Evolutionary conservation across 2,888 invertebrate species (phyloP), one percentile per base, ranked within the genome.

Genomic region (Adineta ricciae): DNA sequence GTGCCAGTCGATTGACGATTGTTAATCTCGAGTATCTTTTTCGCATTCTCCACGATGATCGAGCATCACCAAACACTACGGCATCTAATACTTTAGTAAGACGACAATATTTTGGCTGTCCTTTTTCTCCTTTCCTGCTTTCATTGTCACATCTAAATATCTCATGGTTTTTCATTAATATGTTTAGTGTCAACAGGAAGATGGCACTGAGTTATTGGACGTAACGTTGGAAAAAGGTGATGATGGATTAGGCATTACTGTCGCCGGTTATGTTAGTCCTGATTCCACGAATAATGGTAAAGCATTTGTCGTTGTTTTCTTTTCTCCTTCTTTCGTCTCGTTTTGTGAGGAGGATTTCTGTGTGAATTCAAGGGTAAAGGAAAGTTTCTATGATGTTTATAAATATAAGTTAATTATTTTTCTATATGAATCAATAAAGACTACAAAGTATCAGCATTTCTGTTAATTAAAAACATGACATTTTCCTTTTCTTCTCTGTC

Each of bases 261-360:
- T 99, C 89, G 98, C 99, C 88, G 99, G 93, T 78, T 78, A 78
- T 78, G 78, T 78, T n/a, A 78, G 78, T 78, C 41, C 78, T 24
- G 78, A 78, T 38, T 78, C 78, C 24, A 78, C 78, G 7, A 78
- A 41, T 78, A 78, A 78, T 78, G 78, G 78, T 78, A 78, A 72
- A 78, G 2, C 14, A n/a, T 38, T 38, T 38, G 21, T 4, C 11
- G 19, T 32, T 36, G 7, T 73, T 73, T 73, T 78, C 78, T 19
- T 78, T 73, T 73, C 38, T 78, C 78, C 5, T 78, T n/a, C 24
- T 41, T 21, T 11, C 1, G 11, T 3, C 14, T 14, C 11, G 27
- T 32, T 32, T 64, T 64, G n/a, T 50, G 5, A 50, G 14, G 46
- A 46, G 11, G 46, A 46, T 11, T 46, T 46, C 11, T 46, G 21